phyloP scores from a whole-genome alignment of 30 jellyfish, hydroid and myxozoan species.

The Aurelia sp. region DNA sequence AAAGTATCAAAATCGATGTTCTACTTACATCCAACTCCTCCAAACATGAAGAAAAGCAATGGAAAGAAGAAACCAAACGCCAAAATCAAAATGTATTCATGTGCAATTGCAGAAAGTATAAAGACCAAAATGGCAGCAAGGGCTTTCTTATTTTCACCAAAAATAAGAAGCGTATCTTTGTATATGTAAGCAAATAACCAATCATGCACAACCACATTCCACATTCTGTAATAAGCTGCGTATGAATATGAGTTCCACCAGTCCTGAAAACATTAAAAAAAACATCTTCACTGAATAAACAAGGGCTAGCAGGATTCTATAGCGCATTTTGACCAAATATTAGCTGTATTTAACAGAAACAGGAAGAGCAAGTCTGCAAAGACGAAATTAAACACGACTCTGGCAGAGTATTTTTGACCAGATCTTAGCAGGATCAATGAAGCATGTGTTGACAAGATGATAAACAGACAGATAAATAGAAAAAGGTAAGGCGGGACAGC shows the following conservation, averaged over 20 bases:
- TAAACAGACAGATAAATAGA: too few relatives aligned
- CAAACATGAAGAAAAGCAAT: slow-evolving; percentile 82
- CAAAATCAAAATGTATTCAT: slow-evolving; percentile 85
- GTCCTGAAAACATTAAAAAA: slow-evolving; percentile 58
- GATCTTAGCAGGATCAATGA: too few relatives aligned
- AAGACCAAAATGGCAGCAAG: slow-evolving; percentile 74
- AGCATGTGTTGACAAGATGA: too few relatives aligned
- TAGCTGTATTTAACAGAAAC: too few relatives aligned
- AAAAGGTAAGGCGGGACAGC: too few relatives aligned
- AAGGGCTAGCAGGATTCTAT: background rate
- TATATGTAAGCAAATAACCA: slow-evolving; percentile 91
- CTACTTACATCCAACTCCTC: slow-evolving; percentile 92
- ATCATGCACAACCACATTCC: slow-evolving; percentile 97
- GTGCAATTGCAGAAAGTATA: slow-evolving; percentile 83
- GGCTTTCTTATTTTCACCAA: slow-evolving; percentile 73
- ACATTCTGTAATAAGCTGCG: slow-evolving; percentile 89
- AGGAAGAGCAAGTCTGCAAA: too few relatives aligned
- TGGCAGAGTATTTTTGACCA: too few relatives aligned
- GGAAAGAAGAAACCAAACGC: slow-evolving; percentile 95
- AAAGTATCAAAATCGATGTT: background rate
- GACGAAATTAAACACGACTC: too few relatives aligned
- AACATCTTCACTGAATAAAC: background rate
- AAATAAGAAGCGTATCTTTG: slow-evolving; percentile 60
- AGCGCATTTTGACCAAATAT: too few relatives aligned
- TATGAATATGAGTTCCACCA: slow-evolving; percentile 95